Conservation (phyloP, 1,140 invertebrate genomes). For the Choristoneura fumiferana region DNA sequence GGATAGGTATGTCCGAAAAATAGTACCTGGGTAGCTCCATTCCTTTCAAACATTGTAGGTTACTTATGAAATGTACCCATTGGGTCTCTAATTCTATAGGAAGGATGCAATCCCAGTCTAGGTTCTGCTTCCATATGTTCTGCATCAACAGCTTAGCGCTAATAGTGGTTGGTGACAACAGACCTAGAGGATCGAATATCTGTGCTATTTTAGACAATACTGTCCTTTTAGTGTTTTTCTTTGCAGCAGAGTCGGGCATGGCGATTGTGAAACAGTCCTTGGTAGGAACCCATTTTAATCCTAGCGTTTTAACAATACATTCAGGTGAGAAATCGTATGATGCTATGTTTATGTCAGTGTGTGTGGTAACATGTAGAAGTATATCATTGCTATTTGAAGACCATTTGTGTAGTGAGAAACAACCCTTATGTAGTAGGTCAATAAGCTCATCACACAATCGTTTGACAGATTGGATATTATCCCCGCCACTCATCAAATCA, state of each 20-base stretch:
- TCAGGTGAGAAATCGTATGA: slow-evolving; percentile 8
- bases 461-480: neutral
- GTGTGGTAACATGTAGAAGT: neutral
- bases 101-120: slow-evolving; percentile 52
- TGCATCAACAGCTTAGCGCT: slow-evolving; percentile 63
- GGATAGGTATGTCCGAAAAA: slow-evolving; percentile 25
- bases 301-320: slow-evolving; percentile 20
- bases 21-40: slow-evolving; percentile 22
- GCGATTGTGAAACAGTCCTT: slow-evolving; percentile 13
- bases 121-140: slow-evolving; percentile 45
- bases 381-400: slow-evolving; percentile 31
- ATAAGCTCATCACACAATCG: slow-evolving; percentile 31
- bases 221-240: slow-evolving; percentile 31
- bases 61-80: slow-evolving; percentile 30
- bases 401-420: slow-evolving; percentile 46
- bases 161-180: slow-evolving; percentile 45
- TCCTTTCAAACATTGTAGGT: slow-evolving; percentile 20
- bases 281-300: slow-evolving; percentile 21
- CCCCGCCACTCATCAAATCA: slow-evolving; percentile 6
- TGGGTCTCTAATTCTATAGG: slow-evolving; percentile 37
- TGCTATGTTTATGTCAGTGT: neutral
- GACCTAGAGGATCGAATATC: slow-evolving; percentile 50
- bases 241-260: slow-evolving; percentile 8
- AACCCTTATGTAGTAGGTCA: slow-evolving; percentile 27
- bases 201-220: slow-evolving; percentile 46